Percentiles rank a stretch among this genome's conserved stretches.
phyloP scores from a whole-genome alignment of 30 jellyfish, hydroid and myxozoan genomes.

The Aurelia sp. region DNA sequence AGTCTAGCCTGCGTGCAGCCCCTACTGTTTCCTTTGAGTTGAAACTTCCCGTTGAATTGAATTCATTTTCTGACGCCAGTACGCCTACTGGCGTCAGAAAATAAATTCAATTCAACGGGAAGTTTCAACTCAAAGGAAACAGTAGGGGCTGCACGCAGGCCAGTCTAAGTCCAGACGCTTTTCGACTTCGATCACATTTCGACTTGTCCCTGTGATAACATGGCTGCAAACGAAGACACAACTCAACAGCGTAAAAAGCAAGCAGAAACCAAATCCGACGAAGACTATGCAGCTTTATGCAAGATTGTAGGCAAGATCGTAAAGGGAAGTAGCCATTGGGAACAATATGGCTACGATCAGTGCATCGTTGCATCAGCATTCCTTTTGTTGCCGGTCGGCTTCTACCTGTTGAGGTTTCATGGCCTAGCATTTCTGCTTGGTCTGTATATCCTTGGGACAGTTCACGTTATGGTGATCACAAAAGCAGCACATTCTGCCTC shows the following conservation, averaged over 20 bases:
- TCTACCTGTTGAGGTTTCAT: constrained; percentile 12
- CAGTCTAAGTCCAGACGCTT: too few relatives aligned
- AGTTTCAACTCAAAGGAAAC: too few relatives aligned
- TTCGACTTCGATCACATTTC: too few relatives aligned
- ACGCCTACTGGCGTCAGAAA: too few relatives aligned
- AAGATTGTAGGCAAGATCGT: constrained; percentile 42
- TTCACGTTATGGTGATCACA: constrained; percentile 65
- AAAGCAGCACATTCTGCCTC: constrained; percentile 79
- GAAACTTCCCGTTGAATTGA: too few relatives aligned
- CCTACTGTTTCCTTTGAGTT: too few relatives aligned
- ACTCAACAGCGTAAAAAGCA: background rate
- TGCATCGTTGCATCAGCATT: constrained; percentile 48
- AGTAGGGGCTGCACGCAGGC: too few relatives aligned
- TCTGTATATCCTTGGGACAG: constrained; percentile 42
- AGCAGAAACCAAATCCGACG: background rate
- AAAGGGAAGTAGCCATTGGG: constrained; percentile 57
- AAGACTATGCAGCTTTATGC: constrained; percentile 40
- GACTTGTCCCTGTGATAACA: background rate
- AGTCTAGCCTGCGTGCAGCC: too few relatives aligned
- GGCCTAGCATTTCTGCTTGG: constrained; percentile 53
- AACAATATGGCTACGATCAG: constrained; percentile 61
- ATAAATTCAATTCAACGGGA: too few relatives aligned
- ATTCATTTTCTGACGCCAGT: too few relatives aligned
- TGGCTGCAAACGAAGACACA: background rate
- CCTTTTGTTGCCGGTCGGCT: constrained; percentile 62